phyloP scores from a whole-genome alignment of 2,113 vertebrate genomes.

The Pseudopodoces humilis region DNA sequence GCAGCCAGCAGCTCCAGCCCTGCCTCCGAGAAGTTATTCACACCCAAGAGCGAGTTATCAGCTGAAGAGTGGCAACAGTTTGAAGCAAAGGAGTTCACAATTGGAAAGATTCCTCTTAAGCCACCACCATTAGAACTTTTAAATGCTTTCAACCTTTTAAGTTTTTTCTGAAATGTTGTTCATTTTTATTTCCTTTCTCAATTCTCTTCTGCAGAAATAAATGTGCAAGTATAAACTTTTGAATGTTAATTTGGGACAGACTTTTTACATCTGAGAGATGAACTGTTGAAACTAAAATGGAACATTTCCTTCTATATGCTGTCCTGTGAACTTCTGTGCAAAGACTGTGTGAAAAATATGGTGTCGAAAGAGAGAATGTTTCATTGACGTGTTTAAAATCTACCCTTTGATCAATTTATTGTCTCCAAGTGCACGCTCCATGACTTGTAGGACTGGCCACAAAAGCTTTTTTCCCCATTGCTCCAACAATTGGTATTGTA shows the following conservation, averaged over 20 bases:
- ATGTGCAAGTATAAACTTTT: background rate
- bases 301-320: background rate
- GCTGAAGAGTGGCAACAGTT: constrained; percentile 87
- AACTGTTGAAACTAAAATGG: background rate
- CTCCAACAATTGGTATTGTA: no score
- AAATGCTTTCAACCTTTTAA: constrained; percentile 20
- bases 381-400: background rate
- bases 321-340: background rate
- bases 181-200: background rate
- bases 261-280: background rate
- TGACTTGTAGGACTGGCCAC: background rate
- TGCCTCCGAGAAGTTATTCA: constrained; percentile 73
- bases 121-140: constrained; percentile 82
- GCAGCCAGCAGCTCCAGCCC: background rate
- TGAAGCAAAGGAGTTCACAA: constrained; percentile 80
- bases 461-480: background rate
- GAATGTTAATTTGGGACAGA: background rate
- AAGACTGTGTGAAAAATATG: background rate
- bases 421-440: background rate
- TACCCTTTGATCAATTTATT: background rate
- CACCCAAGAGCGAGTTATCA: constrained; percentile 78
- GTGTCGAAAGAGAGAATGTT: background rate
- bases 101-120: constrained; percentile 76
- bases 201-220: background rate
- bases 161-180: background rate